Percentiles rank a stretch among this genome's conserved stretches.
Evolutionary conservation across 2,888 invertebrate genomes (phyloP).

Genomic region (Drosophila suboccidentalis): DNA sequence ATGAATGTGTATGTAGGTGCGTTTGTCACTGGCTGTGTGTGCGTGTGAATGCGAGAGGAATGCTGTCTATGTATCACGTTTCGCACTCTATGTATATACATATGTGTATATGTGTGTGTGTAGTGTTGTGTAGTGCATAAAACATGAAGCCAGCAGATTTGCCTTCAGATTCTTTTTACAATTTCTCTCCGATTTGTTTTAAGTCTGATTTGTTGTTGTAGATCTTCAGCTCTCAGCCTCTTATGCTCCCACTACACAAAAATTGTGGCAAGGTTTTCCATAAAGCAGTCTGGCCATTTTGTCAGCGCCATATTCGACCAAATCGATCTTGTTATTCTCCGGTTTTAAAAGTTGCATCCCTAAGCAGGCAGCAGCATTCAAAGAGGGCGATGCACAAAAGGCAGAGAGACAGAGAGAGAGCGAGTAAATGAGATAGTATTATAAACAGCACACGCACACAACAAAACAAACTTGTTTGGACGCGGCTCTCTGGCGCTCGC

Average conservation of each 20-base stretch:
- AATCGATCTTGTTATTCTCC: constrained; percentile 72
- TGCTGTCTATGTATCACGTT: constrained; percentile 77
- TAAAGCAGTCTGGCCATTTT: constrained; percentile 51
- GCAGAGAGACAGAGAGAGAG: constrained; percentile 45
- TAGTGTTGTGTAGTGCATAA: constrained; percentile 77
- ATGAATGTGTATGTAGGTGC: constrained; percentile 41
- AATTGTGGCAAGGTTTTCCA: constrained; percentile 17
- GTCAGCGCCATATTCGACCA: constrained; percentile 45
- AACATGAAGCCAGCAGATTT: constrained; percentile 63
- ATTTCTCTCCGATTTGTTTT: constrained; percentile 38
- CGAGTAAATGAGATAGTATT: constrained; percentile 32
- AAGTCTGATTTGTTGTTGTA: constrained; percentile 15
- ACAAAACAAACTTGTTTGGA: constrained; percentile 71
- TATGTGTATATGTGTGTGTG: constrained; percentile 27
- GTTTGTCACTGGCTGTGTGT: constrained; percentile 38
- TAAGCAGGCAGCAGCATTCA: constrained; percentile 64
- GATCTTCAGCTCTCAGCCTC: constrained; percentile 21
- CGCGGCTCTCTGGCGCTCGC: constrained; percentile 37
- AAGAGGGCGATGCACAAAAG: constrained; percentile 62
- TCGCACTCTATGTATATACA: constrained; percentile 59
- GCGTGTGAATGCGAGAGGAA: constrained; percentile 73
- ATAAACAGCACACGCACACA: constrained; percentile 57
- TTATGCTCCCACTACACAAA: constrained; percentile 1
- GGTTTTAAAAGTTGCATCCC: constrained; percentile 72
- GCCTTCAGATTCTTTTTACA: constrained; percentile 46